phyloP scores from a whole-genome alignment of 2,113 vertebrate genomes.

The Tachycineta bicolor region DNA sequence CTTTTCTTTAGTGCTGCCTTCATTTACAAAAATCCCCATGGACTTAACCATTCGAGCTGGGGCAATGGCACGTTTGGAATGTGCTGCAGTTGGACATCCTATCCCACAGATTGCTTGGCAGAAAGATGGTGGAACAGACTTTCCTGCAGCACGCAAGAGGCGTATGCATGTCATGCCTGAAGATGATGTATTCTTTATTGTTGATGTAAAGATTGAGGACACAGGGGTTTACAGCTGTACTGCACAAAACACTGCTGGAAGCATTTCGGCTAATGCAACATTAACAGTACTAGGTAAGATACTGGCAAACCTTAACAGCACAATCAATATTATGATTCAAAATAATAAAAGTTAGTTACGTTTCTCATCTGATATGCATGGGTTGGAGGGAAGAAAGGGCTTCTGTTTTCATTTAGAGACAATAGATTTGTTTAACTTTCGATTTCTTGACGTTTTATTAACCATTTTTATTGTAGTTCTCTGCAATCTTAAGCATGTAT shows the following conservation, averaged over 20 bases:
- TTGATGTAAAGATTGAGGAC: conserved; percentile 92
- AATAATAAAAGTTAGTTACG: not conserved
- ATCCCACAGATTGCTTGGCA: conserved; percentile 97
- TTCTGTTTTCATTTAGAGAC: not conserved
- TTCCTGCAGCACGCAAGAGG: conserved; percentile 91
- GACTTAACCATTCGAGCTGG: conserved; percentile 91
- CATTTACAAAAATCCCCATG: conserved; percentile 94
- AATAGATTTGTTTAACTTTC: not conserved
- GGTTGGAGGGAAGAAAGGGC: not conserved
- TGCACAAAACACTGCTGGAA: conserved; percentile 93
- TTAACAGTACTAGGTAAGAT: conserved; percentile 91
- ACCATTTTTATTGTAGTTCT: not conserved
- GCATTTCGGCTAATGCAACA: conserved; percentile 91
- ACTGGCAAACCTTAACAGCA: not conserved
- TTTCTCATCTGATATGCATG: not conserved
- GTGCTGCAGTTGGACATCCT: conserved; percentile 89
- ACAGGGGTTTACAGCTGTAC: conserved; percentile 95
- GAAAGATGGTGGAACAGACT: conserved; percentile 95
- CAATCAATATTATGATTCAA: not conserved
- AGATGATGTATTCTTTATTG: conserved; percentile 96
- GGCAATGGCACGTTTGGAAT: conserved; percentile 90
- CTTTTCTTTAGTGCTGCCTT: conserved; percentile 86
- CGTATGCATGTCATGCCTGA: conserved; percentile 99
- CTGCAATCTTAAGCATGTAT: not conserved
- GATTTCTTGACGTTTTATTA: not conserved